Evolutionary conservation across 2,113 vertebrate species (phyloP), one percentile per base, ranked within the genome.

Genomic region (Cinclus mexicanus): DNA sequence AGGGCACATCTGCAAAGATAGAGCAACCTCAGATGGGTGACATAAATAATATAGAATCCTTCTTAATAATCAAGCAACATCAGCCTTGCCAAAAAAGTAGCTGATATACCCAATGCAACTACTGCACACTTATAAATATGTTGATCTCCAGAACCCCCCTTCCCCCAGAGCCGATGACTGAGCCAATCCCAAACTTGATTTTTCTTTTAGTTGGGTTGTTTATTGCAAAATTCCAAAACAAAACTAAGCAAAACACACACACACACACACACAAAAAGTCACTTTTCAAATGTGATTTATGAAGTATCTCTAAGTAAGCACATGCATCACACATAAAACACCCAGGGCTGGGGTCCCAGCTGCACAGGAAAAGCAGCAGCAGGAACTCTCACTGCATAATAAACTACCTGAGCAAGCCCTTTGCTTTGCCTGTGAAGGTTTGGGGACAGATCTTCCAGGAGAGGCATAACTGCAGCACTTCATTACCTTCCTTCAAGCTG

Each of bases 1-100:
- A 87, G 96, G 95, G 87, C 85, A 95, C 91, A 95, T 92, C 93
- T 94, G 87, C 74, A 79, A 81, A 93, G 91, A 95, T 15, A 88
- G 28, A 94, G 87, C 72, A 90, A 79, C 37, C 49, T 87, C 93
- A 84, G 49, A 94, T 35, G 76, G 61, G 83, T 92, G 85, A 94
- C 86, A 92, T 93, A 87, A 95, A 96, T 94, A 94, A 92, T 24
- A 84, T 46, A 68, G 85, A 76, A 81, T 53, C 71, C 37, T 56
- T 71, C 60, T 81, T 64, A 86, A 86, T 90, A 83, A 92, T 47
- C 59, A 63, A 55, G 71, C 42, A 44, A 81, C 15, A 6, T 78
- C 68, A 87, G 72, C 56, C 37, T 75, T 94, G 92, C 93, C 95
- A 95, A 93, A 93, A 75, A 70, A 89, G 96, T 68, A 95, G 90